These are phyloP conservation scores for Diadumene lineata DNA, from an alignment of 92 coral and sea anemone species.

Conservation along the genomic window DNA sequence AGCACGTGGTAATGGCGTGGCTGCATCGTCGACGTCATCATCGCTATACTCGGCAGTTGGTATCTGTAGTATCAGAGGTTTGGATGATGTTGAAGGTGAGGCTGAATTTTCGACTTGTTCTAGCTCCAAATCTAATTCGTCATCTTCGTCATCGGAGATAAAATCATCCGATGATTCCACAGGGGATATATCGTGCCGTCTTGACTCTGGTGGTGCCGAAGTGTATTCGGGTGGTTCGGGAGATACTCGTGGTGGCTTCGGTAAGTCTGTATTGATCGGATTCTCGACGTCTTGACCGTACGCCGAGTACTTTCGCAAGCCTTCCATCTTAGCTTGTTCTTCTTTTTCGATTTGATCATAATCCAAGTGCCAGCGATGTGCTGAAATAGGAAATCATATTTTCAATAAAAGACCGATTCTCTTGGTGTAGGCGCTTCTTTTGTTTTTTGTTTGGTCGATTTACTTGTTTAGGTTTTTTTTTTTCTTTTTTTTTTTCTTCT, in stretches of 20 bases:
- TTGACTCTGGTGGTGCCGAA: slow-evolving; percentile 16
- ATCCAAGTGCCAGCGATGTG: slow-evolving; percentile 59
- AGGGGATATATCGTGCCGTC: neutral
- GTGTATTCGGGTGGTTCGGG: slow-evolving; percentile 49
- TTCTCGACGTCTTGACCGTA: slow-evolving; percentile 43
- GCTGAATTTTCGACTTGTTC: slow-evolving; percentile 8
- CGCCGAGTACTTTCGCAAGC: slow-evolving; percentile 75
- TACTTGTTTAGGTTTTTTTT: too few species aligned
- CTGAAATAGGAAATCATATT: slow-evolving; percentile 18
- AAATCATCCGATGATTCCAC: slow-evolving; percentile 38
- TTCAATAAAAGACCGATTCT: too few species aligned
- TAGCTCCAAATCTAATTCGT: slow-evolving; percentile 16
- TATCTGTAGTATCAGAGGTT: slow-evolving; percentile 70
- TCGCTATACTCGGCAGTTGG: slow-evolving; percentile 70
- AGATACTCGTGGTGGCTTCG: slow-evolving; percentile 67
- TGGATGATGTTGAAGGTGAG: slow-evolving; percentile 27
- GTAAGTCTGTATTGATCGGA: slow-evolving; percentile 15
- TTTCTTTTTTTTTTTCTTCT: too few species aligned
- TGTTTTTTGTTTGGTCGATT: too few species aligned
- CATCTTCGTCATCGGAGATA: slow-evolving; percentile 47
- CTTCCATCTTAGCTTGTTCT: slow-evolving; percentile 51
- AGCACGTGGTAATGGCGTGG: neutral
- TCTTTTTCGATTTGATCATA: slow-evolving; percentile 34
- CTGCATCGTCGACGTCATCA: slow-evolving; percentile 39
- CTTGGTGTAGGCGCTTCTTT: too few species aligned